phyloP scores from a whole-genome alignment of 2,113 vertebrate species.

The Actinemys pallida region DNA sequence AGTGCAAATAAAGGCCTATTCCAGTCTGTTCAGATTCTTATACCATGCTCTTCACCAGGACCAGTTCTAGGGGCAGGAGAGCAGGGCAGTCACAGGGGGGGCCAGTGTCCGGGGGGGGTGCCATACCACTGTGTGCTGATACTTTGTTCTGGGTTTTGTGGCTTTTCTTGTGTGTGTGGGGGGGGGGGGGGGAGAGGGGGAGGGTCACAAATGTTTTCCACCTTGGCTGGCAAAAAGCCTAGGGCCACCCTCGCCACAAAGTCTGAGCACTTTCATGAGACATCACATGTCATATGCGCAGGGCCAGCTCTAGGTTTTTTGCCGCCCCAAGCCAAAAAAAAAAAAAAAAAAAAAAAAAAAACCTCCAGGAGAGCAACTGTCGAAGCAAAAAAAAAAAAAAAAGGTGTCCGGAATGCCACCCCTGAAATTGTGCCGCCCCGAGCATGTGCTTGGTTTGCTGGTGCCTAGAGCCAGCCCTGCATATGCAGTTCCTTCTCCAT shows the following conservation, averaged over 20 bases:
- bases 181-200: fast-evolving
- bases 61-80: background rate
- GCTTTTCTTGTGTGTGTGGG: background rate
- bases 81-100: background rate
- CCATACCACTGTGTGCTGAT: background rate
- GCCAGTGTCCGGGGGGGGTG: fast-evolving
- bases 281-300: background rate
- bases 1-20: background rate
- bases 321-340: too few species aligned
- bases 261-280: background rate
- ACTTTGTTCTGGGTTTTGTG: background rate
- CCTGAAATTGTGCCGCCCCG: too few species aligned
- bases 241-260: background rate
- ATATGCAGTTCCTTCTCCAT: background rate
- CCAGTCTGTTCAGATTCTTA: background rate
- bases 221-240: background rate
- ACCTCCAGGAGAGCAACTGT: too few species aligned
- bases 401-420: too few species aligned
- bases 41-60: background rate
- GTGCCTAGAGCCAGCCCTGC: too few species aligned
- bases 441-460: too few species aligned
- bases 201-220: background rate
- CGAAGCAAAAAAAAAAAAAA: too few species aligned
- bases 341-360: too few species aligned
- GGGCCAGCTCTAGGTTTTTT: too few species aligned